phyloP scores from a whole-genome alignment of 2,888 invertebrate genomes.

The Macrostomum cliftonense region DNA sequence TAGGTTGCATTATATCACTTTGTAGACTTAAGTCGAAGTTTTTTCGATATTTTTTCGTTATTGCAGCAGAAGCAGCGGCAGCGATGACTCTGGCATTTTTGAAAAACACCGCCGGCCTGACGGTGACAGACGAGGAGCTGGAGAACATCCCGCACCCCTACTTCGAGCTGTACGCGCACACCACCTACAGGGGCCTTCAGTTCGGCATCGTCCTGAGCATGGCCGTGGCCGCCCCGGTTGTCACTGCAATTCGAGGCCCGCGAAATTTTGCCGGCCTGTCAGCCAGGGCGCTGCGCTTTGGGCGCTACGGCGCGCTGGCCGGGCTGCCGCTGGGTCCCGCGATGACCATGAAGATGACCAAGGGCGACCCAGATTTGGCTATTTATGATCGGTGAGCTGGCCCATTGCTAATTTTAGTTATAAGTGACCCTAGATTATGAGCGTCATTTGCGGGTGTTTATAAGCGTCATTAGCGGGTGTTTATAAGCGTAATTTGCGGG shows the following conservation, averaged over 20 bases:
- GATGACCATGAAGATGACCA: neutral
- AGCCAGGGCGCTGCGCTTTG: neutral
- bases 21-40: too few relatives aligned
- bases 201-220: neutral
- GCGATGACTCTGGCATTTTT: neutral
- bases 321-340: neutral
- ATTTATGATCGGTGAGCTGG: neutral
- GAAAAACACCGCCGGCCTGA: neutral
- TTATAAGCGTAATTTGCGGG: too few relatives aligned
- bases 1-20: too few relatives aligned
- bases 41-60: too few relatives aligned
- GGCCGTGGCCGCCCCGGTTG: conserved; percentile 1
- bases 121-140: neutral
- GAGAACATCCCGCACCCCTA: neutral
- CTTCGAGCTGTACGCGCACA: neutral
- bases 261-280: neutral
- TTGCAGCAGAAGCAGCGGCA: too few relatives aligned
- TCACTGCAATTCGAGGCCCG: neutral
- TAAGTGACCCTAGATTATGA: too few relatives aligned
- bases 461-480: too few relatives aligned
- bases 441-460: too few relatives aligned
- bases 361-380: neutral
- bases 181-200: neutral
- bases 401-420: too few relatives aligned
- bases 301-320: neutral